A percentile compares a stretch with the other conserved stretches of the same genome.
These are phyloP conservation scores for Acrossocheilus fasciatus DNA, from an alignment of 2,797 vertebrate genomes.

Conservation along the genomic window DNA sequence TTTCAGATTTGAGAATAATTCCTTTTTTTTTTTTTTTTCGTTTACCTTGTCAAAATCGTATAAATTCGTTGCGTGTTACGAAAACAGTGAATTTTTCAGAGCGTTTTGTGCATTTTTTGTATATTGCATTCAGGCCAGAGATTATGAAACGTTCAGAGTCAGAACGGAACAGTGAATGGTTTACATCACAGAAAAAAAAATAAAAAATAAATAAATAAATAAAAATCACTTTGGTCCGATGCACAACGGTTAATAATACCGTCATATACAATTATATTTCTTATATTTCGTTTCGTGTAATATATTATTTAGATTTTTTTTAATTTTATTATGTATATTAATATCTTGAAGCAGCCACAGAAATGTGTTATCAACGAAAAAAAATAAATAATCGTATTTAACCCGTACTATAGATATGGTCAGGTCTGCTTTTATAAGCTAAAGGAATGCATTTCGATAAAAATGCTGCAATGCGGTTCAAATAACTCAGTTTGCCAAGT, in stretches of 20 bases:
- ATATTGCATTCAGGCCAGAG: neutral
- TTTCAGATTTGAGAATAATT: neutral
- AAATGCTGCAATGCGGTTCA: slow-evolving; percentile 81
- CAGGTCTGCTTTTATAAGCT: neutral
- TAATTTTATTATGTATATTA: neutral
- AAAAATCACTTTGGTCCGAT: neutral
- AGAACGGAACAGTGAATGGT: neutral
- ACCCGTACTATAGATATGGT: neutral
- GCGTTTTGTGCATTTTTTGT: neutral
- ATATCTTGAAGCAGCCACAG: neutral
- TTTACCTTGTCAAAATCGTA: neutral
- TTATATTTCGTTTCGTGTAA: neutral
- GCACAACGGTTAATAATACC: neutral
- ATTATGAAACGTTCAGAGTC: neutral
- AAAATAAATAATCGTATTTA: neutral
- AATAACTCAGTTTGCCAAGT: slow-evolving; percentile 49
- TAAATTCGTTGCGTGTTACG: neutral
- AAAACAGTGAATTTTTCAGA: neutral
- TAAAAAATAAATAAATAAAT: too few relatives aligned
- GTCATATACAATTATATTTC: neutral
- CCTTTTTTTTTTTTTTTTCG: neutral
- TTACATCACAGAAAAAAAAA: neutral
- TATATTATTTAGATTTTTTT: neutral
- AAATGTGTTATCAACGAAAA: neutral
- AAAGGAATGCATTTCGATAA: slow-evolving; percentile 32